Evolutionary conservation across 2,113 vertebrate species (phyloP).

Genomic region (Etheostoma spectabile): DNA sequence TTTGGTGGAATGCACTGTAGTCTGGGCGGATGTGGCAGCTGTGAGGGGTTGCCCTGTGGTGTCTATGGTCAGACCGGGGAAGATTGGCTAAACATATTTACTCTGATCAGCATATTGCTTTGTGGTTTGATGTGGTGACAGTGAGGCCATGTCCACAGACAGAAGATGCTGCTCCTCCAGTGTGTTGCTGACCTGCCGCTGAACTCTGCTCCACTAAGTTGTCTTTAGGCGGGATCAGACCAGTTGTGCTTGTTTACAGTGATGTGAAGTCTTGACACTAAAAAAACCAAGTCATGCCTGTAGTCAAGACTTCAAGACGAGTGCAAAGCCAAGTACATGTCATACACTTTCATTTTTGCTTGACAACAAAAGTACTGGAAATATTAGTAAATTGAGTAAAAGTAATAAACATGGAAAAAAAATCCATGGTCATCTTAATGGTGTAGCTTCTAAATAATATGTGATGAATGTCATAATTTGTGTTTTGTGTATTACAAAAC

Average conservation of each 20-base stretch:
- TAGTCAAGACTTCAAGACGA: neutral
- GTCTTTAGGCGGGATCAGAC: neutral
- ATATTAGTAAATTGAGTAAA: neutral
- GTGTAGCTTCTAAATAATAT: neutral
- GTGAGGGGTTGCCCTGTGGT: slow-evolving; percentile 66
- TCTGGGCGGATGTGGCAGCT: slow-evolving; percentile 67
- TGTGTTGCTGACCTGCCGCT: slow-evolving; percentile 10
- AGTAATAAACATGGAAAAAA: neutral
- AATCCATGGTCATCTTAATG: neutral
- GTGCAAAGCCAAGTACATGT: neutral
- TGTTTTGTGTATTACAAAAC: slow-evolving; percentile 2
- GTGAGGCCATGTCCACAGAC: slow-evolving; percentile 11
- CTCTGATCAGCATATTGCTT: slow-evolving; percentile 51
- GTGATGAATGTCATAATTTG: slow-evolving; percentile 10
- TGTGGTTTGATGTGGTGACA: slow-evolving; percentile 57
- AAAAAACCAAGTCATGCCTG: neutral
- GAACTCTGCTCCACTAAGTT: slow-evolving; percentile 23
- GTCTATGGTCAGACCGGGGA: slow-evolving; percentile 55
- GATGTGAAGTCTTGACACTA: neutral
- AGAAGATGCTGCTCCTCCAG: neutral
- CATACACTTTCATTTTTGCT: neutral
- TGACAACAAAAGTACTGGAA: neutral
- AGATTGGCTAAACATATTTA: slow-evolving; percentile 25
- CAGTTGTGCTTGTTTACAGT: neutral
- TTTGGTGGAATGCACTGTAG: slow-evolving; percentile 50